Percentiles rank a stretch among this genome's conserved stretches.
Conservation (phyloP, 2,888 invertebrate species). For the Hartigia nigra region DNA sequence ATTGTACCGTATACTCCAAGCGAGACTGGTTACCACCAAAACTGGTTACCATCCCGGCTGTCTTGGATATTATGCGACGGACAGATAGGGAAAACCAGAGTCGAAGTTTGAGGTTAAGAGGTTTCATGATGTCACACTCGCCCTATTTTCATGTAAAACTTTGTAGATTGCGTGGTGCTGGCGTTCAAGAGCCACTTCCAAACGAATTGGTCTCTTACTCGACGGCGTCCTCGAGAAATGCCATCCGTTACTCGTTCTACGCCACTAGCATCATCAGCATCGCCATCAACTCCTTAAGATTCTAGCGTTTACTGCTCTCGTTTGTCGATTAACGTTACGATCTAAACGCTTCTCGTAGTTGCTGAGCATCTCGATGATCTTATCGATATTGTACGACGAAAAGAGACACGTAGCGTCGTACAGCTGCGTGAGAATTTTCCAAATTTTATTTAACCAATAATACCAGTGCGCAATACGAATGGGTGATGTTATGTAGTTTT, state of each 20-base stretch:
- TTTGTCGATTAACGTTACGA: background rate
- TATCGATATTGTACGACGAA: background rate
- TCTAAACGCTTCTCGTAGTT: background rate
- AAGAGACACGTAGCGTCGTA: background rate
- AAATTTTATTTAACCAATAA: background rate
- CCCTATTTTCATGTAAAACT: conserved; percentile 3
- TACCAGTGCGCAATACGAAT: background rate
- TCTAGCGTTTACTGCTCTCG: background rate
- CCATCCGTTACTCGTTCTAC: background rate
- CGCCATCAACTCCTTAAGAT: background rate
- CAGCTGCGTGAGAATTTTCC: background rate
- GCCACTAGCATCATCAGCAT: background rate
- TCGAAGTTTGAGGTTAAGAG: conserved; percentile 12
- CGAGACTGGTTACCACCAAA: conserved; percentile 19
- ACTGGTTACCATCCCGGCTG: conserved; percentile 13
- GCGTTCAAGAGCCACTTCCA: background rate
- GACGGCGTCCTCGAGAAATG: background rate
- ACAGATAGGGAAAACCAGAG: conserved; percentile 8
- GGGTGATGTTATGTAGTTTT: background rate
- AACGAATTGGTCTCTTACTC: background rate
- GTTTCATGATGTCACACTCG: conserved; percentile 4
- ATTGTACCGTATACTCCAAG: conserved; percentile 6
- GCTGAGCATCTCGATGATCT: background rate
- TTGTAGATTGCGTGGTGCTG: conserved; percentile 1
- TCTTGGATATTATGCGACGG: conserved; percentile 12